A percentile compares a stretch with the other conserved stretches of the same genome.
These are phyloP conservation scores for Paradoxurus hermaphroditus DNA, from an alignment of 2,113 vertebrate species.

Conservation along the genomic window DNA sequence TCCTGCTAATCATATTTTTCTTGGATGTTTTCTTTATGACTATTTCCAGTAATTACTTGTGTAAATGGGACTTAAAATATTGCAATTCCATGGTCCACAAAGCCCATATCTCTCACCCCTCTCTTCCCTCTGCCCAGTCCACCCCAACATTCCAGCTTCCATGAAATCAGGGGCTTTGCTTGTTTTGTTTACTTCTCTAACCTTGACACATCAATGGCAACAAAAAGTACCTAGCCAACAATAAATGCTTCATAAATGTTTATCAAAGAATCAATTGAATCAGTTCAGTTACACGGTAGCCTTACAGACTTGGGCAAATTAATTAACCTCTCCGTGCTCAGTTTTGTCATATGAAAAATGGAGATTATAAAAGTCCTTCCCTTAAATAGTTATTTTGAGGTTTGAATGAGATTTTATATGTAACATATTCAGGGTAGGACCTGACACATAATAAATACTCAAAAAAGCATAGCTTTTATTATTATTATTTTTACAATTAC, in stretches of 20 bases:
- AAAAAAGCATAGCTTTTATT: neutral
- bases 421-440: neutral
- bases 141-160: neutral
- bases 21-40: neutral
- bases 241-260: neutral
- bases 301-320: neutral
- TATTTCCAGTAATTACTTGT: slow-evolving; percentile 9
- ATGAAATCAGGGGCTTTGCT: neutral
- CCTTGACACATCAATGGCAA: neutral
- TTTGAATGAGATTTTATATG: neutral
- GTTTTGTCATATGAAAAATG: neutral
- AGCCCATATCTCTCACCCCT: neutral
- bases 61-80: neutral
- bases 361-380: neutral
- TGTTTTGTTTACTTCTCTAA: neutral
- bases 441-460: neutral
- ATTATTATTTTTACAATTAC: neutral
- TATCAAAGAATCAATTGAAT: neutral
- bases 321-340: neutral
- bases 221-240: neutral
- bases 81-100: neutral
- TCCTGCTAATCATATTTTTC: neutral
- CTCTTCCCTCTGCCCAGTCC: neutral
- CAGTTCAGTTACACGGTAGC: neutral
- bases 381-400: neutral